Evolutionary conservation across 1,140 invertebrate species (phyloP).

Genomic region (Anoplophora glabripennis): DNA sequence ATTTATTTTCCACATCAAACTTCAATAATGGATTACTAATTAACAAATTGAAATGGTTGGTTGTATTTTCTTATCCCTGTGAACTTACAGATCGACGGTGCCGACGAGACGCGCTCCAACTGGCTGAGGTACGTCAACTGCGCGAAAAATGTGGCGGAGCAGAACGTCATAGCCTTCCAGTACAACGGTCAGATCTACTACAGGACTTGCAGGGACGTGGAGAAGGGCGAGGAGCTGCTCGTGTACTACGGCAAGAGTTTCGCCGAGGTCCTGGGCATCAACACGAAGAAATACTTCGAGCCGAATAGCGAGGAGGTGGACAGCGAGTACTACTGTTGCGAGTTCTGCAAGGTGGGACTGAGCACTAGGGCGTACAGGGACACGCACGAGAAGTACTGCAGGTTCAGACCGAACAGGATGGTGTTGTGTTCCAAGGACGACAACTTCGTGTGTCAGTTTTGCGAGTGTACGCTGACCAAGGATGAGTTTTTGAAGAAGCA

Average conservation of each 20-base stretch:
- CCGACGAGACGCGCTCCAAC: conserved; percentile 50
- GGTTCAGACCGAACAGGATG: conserved; percentile 6
- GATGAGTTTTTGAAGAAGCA: no score
- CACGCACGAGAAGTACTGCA: conserved; percentile 12
- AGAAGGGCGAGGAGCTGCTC: conserved; percentile 53
- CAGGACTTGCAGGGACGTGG: conserved; percentile 52
- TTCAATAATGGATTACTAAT: no score
- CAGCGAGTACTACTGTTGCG: conserved; percentile 12
- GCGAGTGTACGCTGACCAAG: no score
- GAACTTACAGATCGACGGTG: conserved; percentile 35
- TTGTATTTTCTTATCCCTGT: no score
- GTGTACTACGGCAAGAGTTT: conserved; percentile 58
- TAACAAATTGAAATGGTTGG: no score
- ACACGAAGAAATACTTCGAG: conserved; percentile 15
- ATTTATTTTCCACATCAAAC: no score
- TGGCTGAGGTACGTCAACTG: conserved; percentile 65
- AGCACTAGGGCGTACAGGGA: not conserved
- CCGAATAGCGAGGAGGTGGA: not conserved
- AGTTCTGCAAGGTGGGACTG: conserved; percentile 14
- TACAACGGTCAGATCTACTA: conserved; percentile 58
- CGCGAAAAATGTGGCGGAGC: conserved; percentile 52
- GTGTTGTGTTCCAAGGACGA: not conserved
- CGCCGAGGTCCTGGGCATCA: conserved; percentile 45
- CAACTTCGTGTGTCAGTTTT: no score
- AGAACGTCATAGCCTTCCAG: conserved; percentile 59